Conservation (phyloP, 2,888 invertebrate genomes). For the Hydrotaea diabolus region DNA sequence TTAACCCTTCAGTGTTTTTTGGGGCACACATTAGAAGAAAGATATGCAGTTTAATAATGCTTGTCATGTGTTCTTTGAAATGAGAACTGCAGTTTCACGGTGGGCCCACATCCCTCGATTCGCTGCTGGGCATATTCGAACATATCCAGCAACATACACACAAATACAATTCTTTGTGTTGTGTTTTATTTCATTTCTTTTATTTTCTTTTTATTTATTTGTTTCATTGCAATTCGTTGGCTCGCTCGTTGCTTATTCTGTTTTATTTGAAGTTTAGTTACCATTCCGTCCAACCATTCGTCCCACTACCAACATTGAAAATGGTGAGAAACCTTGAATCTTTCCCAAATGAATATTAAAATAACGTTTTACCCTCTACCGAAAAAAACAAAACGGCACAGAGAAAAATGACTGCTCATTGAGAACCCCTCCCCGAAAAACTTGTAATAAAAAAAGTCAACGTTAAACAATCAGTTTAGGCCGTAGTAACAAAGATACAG, state of each 20-base stretch:
- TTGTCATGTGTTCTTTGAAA: too few species aligned
- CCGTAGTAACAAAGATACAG: neutral
- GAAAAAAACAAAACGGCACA: neutral
- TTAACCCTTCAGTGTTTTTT: too few species aligned
- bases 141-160: too few species aligned
- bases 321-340: slow-evolving; percentile 69
- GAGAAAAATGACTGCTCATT: slow-evolving; percentile 38
- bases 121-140: too few species aligned
- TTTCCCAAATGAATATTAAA: slow-evolving; percentile 79
- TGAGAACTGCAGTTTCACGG: too few species aligned
- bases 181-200: slow-evolving; percentile 51
- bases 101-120: too few species aligned
- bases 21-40: too few species aligned
- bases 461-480: neutral
- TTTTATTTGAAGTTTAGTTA: slow-evolving; percentile 37
- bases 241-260: slow-evolving; percentile 9
- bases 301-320: slow-evolving; percentile 1
- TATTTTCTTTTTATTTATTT: slow-evolving; percentile 27
- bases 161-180: neutral
- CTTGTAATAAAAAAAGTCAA: neutral
- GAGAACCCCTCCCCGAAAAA: neutral
- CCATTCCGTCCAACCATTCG: neutral
- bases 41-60: too few species aligned
- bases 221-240: slow-evolving; percentile 3
- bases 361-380: slow-evolving; percentile 64